These are phyloP conservation scores for Nomia melanderi DNA, from an alignment of 1,140 invertebrate genomes.

Conservation along the genomic window DNA sequence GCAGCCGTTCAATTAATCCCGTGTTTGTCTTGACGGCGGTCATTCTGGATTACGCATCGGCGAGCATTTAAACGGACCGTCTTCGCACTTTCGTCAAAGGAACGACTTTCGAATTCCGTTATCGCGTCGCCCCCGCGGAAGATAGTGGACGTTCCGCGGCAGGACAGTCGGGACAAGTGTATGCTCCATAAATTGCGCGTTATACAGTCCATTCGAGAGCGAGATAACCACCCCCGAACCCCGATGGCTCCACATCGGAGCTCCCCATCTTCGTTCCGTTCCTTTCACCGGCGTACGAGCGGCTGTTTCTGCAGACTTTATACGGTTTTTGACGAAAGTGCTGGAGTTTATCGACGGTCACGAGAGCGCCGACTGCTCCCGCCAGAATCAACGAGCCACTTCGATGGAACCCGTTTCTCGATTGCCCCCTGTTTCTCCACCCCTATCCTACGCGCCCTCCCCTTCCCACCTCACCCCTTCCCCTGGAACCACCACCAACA, in stretches of 20 bases:
- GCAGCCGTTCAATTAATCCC: no score
- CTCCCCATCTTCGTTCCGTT: slow-evolving; percentile 34
- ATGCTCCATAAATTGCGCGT: slow-evolving; percentile 69
- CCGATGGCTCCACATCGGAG: neutral
- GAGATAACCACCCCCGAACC: slow-evolving; percentile 56
- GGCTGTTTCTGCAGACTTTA: slow-evolving; percentile 67
- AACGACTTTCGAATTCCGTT: slow-evolving; percentile 47
- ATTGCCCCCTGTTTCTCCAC: neutral
- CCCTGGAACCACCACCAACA: no score
- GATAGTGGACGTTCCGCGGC: slow-evolving; percentile 24
- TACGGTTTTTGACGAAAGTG: slow-evolving; percentile 71
- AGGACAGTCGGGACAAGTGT: slow-evolving; percentile 24
- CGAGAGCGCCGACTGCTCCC: slow-evolving; percentile 4
- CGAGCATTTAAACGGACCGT: slow-evolving; percentile 18
- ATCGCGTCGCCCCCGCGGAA: slow-evolving; percentile 38
- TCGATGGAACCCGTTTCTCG: slow-evolving; percentile 6
- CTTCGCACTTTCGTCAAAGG: slow-evolving; percentile 39
- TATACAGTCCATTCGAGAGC: slow-evolving; percentile 66
- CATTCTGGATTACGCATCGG: neutral
- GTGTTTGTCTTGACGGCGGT: no score
- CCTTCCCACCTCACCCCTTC: no score
- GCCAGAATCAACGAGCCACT: slow-evolving; percentile 12
- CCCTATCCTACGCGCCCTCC: no score
- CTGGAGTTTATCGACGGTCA: slow-evolving; percentile 64
- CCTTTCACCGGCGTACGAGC: slow-evolving; percentile 29